Conservation (phyloP, 2,888 invertebrate species). For the Drosophila paramelanica region DNA sequence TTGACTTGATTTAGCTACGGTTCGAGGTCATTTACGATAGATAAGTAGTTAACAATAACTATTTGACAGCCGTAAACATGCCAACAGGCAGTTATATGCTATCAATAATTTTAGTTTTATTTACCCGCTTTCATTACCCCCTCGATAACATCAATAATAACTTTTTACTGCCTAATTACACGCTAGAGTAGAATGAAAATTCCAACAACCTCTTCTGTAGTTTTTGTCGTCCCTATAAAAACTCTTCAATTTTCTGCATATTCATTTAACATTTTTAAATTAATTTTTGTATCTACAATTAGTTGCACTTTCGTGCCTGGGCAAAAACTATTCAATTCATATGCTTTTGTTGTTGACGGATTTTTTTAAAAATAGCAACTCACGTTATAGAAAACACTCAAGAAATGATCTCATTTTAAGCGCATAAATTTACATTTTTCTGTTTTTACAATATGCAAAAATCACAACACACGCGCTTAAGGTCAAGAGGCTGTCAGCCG, state of each 20-base stretch:
- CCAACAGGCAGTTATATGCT: conserved; percentile 1
- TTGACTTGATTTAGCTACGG: conserved; percentile 10
- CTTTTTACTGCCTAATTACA: conserved; percentile 8
- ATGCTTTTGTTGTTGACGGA: conserved; percentile 17
- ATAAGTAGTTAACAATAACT: conserved; percentile 11
- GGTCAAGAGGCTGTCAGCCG: conserved; percentile 61
- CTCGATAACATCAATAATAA: conserved; percentile 14
- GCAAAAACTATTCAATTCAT: conserved; percentile 21
- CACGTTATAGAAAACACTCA: conserved; percentile 30
- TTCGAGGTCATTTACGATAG: conserved; percentile 29
- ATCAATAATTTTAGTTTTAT: conserved; percentile 22
- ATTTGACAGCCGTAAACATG: conserved; percentile 1
- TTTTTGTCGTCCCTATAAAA: background rate
- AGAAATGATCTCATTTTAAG: conserved; percentile 74
- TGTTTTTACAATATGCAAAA: conserved; percentile 68
- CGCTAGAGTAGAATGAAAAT: background rate
- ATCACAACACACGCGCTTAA: conserved; percentile 45
- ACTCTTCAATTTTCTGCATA: conserved; percentile 12
- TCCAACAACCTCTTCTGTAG: no score
- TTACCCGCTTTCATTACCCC: conserved; percentile 7
- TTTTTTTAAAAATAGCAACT: conserved; percentile 58
- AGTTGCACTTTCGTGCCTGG: conserved; percentile 48
- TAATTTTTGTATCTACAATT: conserved; percentile 13
- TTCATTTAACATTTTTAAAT: conserved; percentile 3
- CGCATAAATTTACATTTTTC: conserved; percentile 55